Percentiles rank a stretch among this genome's conserved stretches.
Evolutionary conservation across 2,113 vertebrate species (phyloP).

Genomic region (Marmota monax): DNA sequence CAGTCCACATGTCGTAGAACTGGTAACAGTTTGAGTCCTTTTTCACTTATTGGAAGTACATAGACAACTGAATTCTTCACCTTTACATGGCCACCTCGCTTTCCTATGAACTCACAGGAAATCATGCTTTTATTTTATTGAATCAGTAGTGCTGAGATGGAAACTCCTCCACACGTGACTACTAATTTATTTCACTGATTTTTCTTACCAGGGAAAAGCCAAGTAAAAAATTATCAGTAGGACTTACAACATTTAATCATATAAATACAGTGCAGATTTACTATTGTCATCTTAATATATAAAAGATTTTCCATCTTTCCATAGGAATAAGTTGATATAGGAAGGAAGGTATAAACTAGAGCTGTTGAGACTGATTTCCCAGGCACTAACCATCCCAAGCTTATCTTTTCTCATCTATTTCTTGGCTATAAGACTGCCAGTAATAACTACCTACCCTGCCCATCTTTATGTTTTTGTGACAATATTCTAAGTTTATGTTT

Average conservation of each 20-base stretch:
- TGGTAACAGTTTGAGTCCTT: constrained; percentile 1
- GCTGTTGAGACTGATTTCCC: background rate
- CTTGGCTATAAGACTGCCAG: background rate
- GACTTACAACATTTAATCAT: background rate
- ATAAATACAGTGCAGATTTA: background rate
- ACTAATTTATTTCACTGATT: background rate
- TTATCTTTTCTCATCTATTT: background rate
- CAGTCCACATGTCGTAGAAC: background rate
- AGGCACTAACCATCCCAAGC: background rate
- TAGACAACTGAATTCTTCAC: background rate
- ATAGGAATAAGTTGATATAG: background rate
- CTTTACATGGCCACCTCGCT: background rate
- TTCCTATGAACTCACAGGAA: constrained; percentile 22
- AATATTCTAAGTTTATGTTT: background rate
- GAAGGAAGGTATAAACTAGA: background rate
- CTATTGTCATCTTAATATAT: background rate
- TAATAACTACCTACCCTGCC: background rate
- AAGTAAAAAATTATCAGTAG: background rate
- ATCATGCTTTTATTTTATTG: constrained; percentile 1
- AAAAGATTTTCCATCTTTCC: background rate
- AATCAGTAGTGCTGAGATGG: background rate
- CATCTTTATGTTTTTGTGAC: background rate
- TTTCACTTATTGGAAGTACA: background rate
- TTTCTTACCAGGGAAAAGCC: background rate
- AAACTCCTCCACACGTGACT: constrained; percentile 14